phyloP scores from a whole-genome alignment of 2,797 vertebrate species.

The Sebastes variabilis region DNA sequence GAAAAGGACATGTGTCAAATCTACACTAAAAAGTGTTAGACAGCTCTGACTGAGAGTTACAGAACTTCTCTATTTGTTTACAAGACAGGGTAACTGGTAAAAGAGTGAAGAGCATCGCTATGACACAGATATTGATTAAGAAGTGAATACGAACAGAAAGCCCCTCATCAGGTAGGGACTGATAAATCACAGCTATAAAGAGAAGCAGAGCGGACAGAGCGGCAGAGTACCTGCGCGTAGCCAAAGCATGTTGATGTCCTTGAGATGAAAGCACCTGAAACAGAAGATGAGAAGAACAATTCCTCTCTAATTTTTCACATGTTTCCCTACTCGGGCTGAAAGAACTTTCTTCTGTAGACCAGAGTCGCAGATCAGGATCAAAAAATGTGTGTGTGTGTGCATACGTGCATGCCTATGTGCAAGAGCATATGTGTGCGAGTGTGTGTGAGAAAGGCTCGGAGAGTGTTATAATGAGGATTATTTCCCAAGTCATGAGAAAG shows the following conservation, averaged over 20 bases:
- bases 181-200: conserved; percentile 43
- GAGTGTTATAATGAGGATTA: conserved; percentile 85
- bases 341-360: conserved; percentile 61
- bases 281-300: conserved; percentile 73
- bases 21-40: conserved; percentile 16
- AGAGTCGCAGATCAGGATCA: conserved; percentile 50
- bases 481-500: conserved; percentile 85
- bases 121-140: conserved; percentile 14
- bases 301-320: conserved; percentile 78
- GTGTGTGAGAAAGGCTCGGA: conserved; percentile 54
- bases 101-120: conserved; percentile 22
- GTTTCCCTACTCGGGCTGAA: conserved; percentile 56
- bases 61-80: conserved; percentile 14
- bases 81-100: conserved; percentile 1
- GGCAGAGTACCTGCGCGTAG: conserved; percentile 84
- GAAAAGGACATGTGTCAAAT: conserved; percentile 11
- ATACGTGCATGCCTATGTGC: conserved; percentile 43
- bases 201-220: conserved; percentile 52
- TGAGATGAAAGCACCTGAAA: conserved; percentile 76
- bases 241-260: conserved; percentile 86
- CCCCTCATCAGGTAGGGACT: conserved; percentile 15
- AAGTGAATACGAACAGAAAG: conserved; percentile 22
- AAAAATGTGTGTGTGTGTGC: conserved; percentile 40
- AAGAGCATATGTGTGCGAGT: conserved; percentile 47
- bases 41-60: background rate